phyloP scores from a whole-genome alignment of 2,113 vertebrate genomes.

The Passer domesticus region DNA sequence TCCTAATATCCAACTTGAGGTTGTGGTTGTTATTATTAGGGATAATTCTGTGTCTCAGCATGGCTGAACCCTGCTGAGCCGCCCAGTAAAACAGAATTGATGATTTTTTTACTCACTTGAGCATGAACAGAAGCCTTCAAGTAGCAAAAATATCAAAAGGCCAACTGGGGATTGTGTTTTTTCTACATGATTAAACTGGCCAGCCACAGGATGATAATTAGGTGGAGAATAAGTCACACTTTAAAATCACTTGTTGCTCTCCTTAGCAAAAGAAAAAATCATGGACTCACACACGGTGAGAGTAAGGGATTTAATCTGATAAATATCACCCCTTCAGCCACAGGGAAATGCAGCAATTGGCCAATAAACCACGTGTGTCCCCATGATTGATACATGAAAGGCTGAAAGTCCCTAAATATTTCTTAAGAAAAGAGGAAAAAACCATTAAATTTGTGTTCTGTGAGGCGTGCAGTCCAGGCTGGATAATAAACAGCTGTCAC shows the following conservation, averaged over 20 bases:
- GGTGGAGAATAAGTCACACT: not conserved
- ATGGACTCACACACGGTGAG: not conserved
- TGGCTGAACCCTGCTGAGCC: not conserved
- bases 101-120: not conserved
- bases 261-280: not conserved
- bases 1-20: accelerated
- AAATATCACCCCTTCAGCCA: not conserved
- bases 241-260: not conserved
- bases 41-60: not conserved
- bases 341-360: not conserved
- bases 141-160: not conserved
- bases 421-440: not conserved
- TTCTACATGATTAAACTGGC: not conserved
- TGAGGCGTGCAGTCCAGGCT: not conserved
- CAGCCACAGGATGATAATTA: not conserved
- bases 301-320: not conserved
- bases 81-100: not conserved
- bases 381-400: not conserved
- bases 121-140: not conserved
- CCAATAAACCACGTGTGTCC: not conserved
- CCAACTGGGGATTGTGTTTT: not conserved
- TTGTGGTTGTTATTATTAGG: not conserved
- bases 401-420: not conserved
- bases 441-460: not conserved
- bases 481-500: not conserved